Evolutionary conservation across 2,888 invertebrate genomes (phyloP), one percentile per base, ranked within the genome.

Genomic region (Muscina levida): DNA sequence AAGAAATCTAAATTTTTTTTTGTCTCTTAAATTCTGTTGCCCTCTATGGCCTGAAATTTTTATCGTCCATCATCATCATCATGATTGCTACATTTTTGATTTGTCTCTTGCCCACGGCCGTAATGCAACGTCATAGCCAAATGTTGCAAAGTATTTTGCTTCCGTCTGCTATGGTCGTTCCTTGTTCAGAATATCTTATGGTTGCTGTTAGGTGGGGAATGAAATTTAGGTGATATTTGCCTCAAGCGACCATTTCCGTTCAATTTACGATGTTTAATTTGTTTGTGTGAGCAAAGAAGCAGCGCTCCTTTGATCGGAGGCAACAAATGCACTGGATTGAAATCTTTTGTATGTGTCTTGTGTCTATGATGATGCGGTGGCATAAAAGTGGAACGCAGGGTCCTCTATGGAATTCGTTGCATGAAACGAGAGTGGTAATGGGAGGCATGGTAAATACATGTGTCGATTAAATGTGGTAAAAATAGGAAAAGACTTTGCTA

Each of bases 251-350:
- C 83, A 84, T 87, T 88, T 88, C 87, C 87, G 86, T 85, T 85
- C 86, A 87, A 87, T 88, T 88, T 87, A 86, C 86, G 84, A 80
- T 84, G 77, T 82, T 87, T 87, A 87, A 86, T 87, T 87, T 85
- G 86, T 86, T 87, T 83, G 57, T 74, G 53, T 74, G 15, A 24
- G 10, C 8, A 1, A 6, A 24, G 24, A n/a, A 39, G 15, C 11
- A 6, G 37, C 37, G 44, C 10, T 13, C 39, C 39, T 53, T 22
- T 62, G 19, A 59, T 62, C 62, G 22, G 11, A 42, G 22, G 10
- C 62, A 19, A 42, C 62, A 37, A 62, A 62, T 62, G 11, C 62
- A 19, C 19, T 39, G 59, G 13, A 37, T 8, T 31, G 31, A 19
- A 39, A 11, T 57, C 11, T 39, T 13, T 17, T 17, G 11, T 46